Evolutionary conservation across 2,113 vertebrate species (phyloP), one percentile per base, ranked within the genome.

Genomic region (Rhombomys opimus): DNA sequence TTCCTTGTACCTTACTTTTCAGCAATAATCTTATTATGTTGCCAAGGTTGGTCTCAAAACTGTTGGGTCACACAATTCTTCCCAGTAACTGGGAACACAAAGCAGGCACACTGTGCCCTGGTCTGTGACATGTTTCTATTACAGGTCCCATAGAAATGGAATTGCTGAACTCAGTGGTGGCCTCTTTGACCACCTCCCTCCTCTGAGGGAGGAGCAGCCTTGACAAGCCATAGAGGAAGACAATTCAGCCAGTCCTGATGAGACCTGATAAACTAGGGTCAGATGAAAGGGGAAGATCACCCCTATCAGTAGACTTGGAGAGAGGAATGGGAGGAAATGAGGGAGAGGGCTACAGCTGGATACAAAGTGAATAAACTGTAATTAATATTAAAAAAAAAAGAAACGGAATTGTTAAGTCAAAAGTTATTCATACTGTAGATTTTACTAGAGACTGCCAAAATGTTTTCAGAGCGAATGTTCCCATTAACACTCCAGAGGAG

Each of bases 401-500:
- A 76, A 76, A 81, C 72, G 59, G 32, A 95, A 91, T 11, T 72
- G 25, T 38, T 91, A 25, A n/a, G 72, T 95, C 73, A 94, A 92
- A 94, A 76, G 54, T 82, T 88, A 90, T 23, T 82, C 35, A 77
- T 38, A 59, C 8, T 68, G 30, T 67, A 41, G 87, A 65, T 84
- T 67, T 94, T 95, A 96, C 38, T 46, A 87, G 59, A 86, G 27
- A 92, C 90, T 88, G 52, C 3, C 91, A 88, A 92, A 76, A 7
- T 90, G 38, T 78, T 92, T 90, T 88, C 90, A 92, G 93, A 92
- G 30, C 32, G 17, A 92, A 0, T 46, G 9, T 68, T 78, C 14
- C 80, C 38, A 85, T 41, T 90, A 86, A 80, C 1, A 65, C 5
- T 73, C 25, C 52, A 17, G 67, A 90, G 30, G 80, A 85, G 23